These are phyloP conservation scores for Pedicia rivosa DNA, from an alignment of 2,888 invertebrate species.

Conservation along the genomic window DNA sequence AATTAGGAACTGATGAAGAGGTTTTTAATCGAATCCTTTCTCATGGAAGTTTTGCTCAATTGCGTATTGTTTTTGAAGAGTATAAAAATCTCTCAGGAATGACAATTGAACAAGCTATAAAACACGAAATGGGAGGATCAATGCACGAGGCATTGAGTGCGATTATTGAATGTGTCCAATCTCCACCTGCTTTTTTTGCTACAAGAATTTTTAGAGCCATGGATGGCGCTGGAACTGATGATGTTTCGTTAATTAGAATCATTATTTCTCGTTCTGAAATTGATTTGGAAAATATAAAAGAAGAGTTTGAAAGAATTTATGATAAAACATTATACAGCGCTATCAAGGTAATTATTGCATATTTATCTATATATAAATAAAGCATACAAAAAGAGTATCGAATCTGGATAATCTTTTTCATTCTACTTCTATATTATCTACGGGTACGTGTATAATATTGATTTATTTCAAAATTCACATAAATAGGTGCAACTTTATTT, in stretches of 20 bases:
- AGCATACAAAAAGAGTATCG: too few relatives aligned
- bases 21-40: conserved; percentile 51
- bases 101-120: conserved; percentile 52
- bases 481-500: too few relatives aligned
- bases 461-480: too few relatives aligned
- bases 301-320: conserved; percentile 48
- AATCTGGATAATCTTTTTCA: too few relatives aligned
- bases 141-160: conserved; percentile 47
- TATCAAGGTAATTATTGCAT: conserved; percentile 35
- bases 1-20: conserved; percentile 53
- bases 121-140: conserved; percentile 45
- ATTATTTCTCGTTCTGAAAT: conserved; percentile 48
- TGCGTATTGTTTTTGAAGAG: conserved; percentile 48
- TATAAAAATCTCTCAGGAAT: conserved; percentile 52
- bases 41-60: conserved; percentile 53
- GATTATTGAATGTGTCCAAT: conserved; percentile 51
- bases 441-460: too few relatives aligned
- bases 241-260: conserved; percentile 48
- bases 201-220: conserved; percentile 42
- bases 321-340: conserved; percentile 47
- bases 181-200: conserved; percentile 47
- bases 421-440: too few relatives aligned
- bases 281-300: conserved; percentile 49
- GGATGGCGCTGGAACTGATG: conserved; percentile 53
- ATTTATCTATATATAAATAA: too few relatives aligned